Base-by-base conservation (phyloP, 2,797 vertebrate genomes). In the Falco biarmicus region DNA sequence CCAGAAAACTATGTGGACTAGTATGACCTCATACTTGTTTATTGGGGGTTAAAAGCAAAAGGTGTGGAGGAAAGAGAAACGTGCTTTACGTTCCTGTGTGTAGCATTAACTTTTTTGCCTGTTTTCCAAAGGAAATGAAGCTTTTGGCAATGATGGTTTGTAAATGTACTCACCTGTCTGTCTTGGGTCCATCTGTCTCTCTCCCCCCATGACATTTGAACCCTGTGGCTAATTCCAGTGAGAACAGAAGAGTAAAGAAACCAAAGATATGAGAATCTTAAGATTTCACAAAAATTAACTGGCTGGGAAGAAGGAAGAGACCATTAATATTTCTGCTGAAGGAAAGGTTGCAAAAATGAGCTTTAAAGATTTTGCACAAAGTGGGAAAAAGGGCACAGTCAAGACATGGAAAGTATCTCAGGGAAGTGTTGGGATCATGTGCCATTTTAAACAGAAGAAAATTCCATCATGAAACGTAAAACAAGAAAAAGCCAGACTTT, bases 381-480 rank as follows among this genome's bases (percentile, higher is more conserved):
- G 59, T 6, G 34, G 21, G 25, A 78, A 19, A 83, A 71, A 15
- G 13, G 21, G 8, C 37, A 34, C 24, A 60, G n/a, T n/a, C 15
- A 18, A 74, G 50, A 70, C 29, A 6, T 1, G 18, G 70, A 70
- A 34, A 19, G 9, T 24, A 0, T 53, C 29, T 51, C 25, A 17
- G 74, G 63, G 65, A 90, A 57, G 17, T 5, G 4, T 6, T 54
- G 5, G 32, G 22, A 22, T 61, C 16, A 5, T 0, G 0, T 53
- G 15, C 13, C 5, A 1, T 53, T 63, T 84, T 50, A 81, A 90
- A 71, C 41, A 45, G 10, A 17, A 61, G 53, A 70, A 43, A 87
- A 83, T 65, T 84, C 60, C 75, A 59, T 25, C 8, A 0, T 41
- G 15, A 65, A 70, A 18, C 6, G 29, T 14, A 31, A 64, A 70